Base-by-base conservation (phyloP, 2,113 vertebrate species). In the Emydura subglobosa region DNA sequence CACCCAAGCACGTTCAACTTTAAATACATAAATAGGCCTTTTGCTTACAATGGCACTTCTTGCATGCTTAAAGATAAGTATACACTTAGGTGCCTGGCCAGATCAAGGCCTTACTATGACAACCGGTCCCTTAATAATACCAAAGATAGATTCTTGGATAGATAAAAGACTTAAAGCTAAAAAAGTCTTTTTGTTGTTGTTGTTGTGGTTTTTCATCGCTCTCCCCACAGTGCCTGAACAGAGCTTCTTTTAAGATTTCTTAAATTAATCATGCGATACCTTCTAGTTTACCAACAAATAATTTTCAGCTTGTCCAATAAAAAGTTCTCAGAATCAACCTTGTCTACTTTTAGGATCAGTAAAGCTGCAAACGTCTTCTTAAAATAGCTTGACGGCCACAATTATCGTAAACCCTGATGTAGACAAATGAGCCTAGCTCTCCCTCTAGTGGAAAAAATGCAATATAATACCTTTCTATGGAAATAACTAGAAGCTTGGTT, bases 371-470 rank as follows among this genome's bases (percentile, higher is more conserved):
- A 91, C 94, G 2, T 61, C 50, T 92, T 61, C 93, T 94, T 65
- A 82, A 95, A 90, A 29, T 92, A 92, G 80, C 79, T 72, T 4
- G 0, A 10, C 51, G 25, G 39, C 21, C 79, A 27, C 5, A 1
- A 34, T 2, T 21, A 39, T 0, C 42, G 49, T 9, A 31, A 42
- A 27, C 7, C 55, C 42, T n/a, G 8, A 34, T 22, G 13, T 10
- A 85, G 44, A 25, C 65, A 80, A 47, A 57, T 74, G 65, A 61
- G 72, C 49, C 95, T 96, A 47, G 94, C 81, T 92, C 95, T 27
- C 97, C 97, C 97, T 96, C 97, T 98, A 96, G 96, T 97, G 97
- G 95, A 94, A 87, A 87, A 13, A 12, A 50, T 29, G 49, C 0
- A 87, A 44, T 59, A 96, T 88, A 55, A 27, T 83, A 22, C 7